These are phyloP conservation scores for Copidosoma aretas DNA, from an alignment of 2,888 invertebrate species.

Conservation along the genomic window DNA sequence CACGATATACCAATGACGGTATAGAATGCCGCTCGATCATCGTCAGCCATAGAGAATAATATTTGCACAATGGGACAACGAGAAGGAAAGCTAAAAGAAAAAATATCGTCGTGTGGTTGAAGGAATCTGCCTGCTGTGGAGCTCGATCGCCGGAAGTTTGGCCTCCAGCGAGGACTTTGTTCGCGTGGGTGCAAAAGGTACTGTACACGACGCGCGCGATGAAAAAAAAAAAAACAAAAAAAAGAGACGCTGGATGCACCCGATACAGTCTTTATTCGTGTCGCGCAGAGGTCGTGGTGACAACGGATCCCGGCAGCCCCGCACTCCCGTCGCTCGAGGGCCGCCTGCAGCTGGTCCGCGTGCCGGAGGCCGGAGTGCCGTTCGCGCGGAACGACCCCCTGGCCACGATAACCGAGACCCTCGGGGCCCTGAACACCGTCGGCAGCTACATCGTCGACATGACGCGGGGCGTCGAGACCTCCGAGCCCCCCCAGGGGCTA, in stretches of 20 bases:
- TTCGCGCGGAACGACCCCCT: slow-evolving; percentile 57
- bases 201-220: background rate
- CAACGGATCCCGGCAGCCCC: slow-evolving; percentile 51
- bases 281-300: slow-evolving; percentile 39
- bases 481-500: slow-evolving; percentile 66
- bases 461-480: slow-evolving; percentile 65
- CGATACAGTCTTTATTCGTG: too few species aligned
- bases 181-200: slow-evolving; percentile 44
- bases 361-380: slow-evolving; percentile 37
- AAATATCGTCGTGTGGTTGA: slow-evolving; percentile 41
- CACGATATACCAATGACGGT: too few species aligned
- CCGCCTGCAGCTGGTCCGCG: slow-evolving; percentile 47
- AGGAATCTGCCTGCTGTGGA: slow-evolving; percentile 54
- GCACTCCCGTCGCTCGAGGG: slow-evolving; percentile 48
- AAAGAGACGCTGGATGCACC: background rate
- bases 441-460: slow-evolving; percentile 86
- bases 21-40: too few species aligned
- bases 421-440: slow-evolving; percentile 84
- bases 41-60: too few species aligned
- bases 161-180: slow-evolving; percentile 52
- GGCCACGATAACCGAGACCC: slow-evolving; percentile 67
- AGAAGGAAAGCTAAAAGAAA: too few species aligned
- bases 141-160: slow-evolving; percentile 46
- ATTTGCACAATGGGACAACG: too few species aligned
- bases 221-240: background rate